Evolutionary conservation across 2,888 invertebrate genomes (phyloP).

Genomic region (Flexamia atlantica): DNA sequence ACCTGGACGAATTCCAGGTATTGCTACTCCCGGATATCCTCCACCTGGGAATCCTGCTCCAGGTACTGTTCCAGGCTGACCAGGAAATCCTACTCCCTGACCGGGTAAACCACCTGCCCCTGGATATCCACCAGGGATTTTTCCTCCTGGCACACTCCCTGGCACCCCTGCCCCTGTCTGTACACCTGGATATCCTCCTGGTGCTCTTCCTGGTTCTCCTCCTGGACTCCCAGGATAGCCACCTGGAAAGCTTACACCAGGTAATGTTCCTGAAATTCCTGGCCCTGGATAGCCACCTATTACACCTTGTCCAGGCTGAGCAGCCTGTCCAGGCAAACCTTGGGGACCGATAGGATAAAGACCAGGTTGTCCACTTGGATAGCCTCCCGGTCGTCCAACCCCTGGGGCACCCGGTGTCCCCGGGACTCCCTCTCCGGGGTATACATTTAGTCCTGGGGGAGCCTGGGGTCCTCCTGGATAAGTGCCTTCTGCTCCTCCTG

Average conservation of each 20-base stretch:
- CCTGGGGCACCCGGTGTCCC: constrained; percentile 66
- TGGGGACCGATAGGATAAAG: constrained; percentile 38
- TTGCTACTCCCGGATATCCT: constrained; percentile 63
- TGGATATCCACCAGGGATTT: constrained; percentile 56
- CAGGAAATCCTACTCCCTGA: constrained; percentile 65
- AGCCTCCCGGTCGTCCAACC: constrained; percentile 48
- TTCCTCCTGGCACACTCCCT: constrained; percentile 5
- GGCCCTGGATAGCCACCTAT: constrained; percentile 63
- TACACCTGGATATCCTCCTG: constrained; percentile 48
- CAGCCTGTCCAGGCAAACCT: constrained; percentile 6
- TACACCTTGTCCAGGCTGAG: constrained; percentile 61
- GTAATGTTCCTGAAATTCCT: constrained; percentile 53
- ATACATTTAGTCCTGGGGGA: constrained; percentile 61
- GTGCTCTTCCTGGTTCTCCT: constrained; percentile 62
- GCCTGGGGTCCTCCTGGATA: constrained; percentile 68
- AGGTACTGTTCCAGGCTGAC: constrained; percentile 58
- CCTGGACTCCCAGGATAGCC: constrained; percentile 46
- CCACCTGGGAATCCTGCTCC: constrained; percentile 62
- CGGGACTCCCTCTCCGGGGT: constrained; percentile 63
- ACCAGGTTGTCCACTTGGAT: constrained; percentile 41
- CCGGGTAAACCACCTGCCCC: no score
- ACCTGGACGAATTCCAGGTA: constrained; percentile 66
- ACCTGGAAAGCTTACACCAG: constrained; percentile 63
- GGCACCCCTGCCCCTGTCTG: constrained; percentile 46
- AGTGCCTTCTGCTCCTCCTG: constrained; percentile 63